Evolutionary conservation across 2,888 invertebrate genomes (phyloP), one percentile per base, ranked within the genome.

Genomic region (Oscheius sp.): DNA sequence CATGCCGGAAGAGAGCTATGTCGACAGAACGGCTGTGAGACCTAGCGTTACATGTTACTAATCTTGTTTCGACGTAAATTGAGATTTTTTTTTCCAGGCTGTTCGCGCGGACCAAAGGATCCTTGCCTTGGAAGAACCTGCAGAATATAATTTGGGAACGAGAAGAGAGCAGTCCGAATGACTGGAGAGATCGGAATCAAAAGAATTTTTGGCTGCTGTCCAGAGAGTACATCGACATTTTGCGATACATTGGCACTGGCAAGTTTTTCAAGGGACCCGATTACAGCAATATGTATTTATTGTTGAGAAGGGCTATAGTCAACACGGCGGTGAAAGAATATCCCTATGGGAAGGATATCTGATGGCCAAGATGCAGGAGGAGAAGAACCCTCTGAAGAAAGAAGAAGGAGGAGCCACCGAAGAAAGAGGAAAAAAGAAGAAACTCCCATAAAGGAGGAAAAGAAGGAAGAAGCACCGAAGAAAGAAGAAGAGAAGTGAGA

Each of bases 231-330:
- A 77, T 85, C 48, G 85, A 85, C 10, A 72, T 84, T 11, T 62
- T 82, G 58, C 71, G 76, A 10, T 57, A 76, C 9, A 84, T 85
- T 70, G 82, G 85, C 63, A 74, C 76, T 29, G 85, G 82, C 0
- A 72, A 79, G 51, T 85, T 86, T 77, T 86, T 86, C 65, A 83
- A 82, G 50, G 85, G 84, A 60, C 86, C 86, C 10, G 77, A 85
- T 70, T 86, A 86, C 73, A 70, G 63, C 33, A 65, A 79, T 53
- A 84, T 85, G 72, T 85, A 85, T 73, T 77, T 75, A 37, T 68
- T 83, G 37, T 58, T 85, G 53, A 65, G 80, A 58, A 71, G 75
- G 55, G 84, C 83, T 10, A 78, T 84, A 75, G 74, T 73, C 62
- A 83, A 74, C 37, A 76, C 78, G 35, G 78, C 75, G 11, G 78